Percentiles rank a stretch among this genome's conserved stretches.
These are phyloP conservation scores for Enteromius paludinosus DNA, from an alignment of 2,797 vertebrate species.

Conservation along the genomic window DNA sequence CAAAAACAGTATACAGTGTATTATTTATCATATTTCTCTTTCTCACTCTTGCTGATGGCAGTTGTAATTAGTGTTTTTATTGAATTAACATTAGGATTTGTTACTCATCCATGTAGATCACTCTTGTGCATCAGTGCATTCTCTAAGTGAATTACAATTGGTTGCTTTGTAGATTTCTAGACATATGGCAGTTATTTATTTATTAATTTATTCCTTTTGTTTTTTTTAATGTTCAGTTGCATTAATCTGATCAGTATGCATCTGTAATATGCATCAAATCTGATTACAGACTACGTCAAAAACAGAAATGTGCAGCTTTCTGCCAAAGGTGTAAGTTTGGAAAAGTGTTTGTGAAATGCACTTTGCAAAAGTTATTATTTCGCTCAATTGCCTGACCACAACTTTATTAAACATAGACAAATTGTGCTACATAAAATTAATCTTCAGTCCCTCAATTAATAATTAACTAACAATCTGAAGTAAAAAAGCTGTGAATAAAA, in stretches of 20 bases:
- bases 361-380: background rate
- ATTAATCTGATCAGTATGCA: background rate
- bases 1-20: background rate
- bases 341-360: background rate
- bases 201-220: background rate
- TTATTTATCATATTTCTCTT: conserved; percentile 66
- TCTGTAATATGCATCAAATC: background rate
- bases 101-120: conserved; percentile 57
- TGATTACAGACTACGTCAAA: background rate
- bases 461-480: background rate
- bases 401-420: background rate
- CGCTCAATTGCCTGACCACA: background rate
- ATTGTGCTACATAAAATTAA: background rate
- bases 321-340: background rate
- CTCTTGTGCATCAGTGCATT: background rate
- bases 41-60: conserved; percentile 66
- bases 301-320: background rate
- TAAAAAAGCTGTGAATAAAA: background rate
- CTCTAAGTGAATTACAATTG: background rate
- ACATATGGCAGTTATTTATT: background rate
- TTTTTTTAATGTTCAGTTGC: background rate
- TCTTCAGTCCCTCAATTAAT: background rate
- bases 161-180: background rate
- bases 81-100: conserved; percentile 60
- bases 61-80: conserved; percentile 69